Conservation (phyloP, 1,140 invertebrate genomes). For the Spodoptera frugiperda region DNA sequence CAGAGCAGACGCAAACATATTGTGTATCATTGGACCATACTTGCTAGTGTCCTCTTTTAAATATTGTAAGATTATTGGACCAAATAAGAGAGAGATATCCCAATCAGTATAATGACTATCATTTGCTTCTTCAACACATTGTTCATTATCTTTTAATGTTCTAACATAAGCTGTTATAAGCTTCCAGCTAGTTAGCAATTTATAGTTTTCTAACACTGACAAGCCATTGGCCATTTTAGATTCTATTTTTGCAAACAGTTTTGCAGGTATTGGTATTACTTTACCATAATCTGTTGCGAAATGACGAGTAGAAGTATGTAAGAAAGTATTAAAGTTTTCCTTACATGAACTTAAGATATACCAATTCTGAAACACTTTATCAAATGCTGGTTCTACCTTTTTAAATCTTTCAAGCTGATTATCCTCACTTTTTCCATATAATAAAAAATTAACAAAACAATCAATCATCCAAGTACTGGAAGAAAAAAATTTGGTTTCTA, state of each 20-base stretch:
- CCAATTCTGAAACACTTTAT: constrained; percentile 55
- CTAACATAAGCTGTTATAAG: constrained; percentile 51
- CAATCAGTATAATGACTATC: background rate
- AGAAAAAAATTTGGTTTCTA: constrained; percentile 48
- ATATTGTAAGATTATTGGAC: no score
- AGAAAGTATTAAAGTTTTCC: constrained; percentile 22
- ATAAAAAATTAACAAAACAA: constrained; percentile 56
- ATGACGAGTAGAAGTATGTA: background rate
- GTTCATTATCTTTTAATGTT: constrained; percentile 45
- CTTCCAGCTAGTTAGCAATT: constrained; percentile 55
- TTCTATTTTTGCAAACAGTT: constrained; percentile 56
- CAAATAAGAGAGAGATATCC: background rate
- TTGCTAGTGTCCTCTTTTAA: no score
- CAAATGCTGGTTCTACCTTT: constrained; percentile 55
- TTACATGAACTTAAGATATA: constrained; percentile 49
- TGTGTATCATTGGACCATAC: no score
- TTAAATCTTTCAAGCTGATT: constrained; percentile 55
- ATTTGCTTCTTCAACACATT: background rate
- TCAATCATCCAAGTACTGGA: constrained; percentile 29
- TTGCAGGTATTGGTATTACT: constrained; percentile 54
- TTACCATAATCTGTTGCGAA: constrained; percentile 26
- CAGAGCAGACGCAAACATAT: no score
- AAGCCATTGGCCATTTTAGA: constrained; percentile 55
- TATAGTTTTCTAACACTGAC: constrained; percentile 56
- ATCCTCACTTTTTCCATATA: constrained; percentile 53